Evolutionary conservation across 2,113 vertebrate genomes (phyloP).

Genomic region (Xyrauchen texanus): DNA sequence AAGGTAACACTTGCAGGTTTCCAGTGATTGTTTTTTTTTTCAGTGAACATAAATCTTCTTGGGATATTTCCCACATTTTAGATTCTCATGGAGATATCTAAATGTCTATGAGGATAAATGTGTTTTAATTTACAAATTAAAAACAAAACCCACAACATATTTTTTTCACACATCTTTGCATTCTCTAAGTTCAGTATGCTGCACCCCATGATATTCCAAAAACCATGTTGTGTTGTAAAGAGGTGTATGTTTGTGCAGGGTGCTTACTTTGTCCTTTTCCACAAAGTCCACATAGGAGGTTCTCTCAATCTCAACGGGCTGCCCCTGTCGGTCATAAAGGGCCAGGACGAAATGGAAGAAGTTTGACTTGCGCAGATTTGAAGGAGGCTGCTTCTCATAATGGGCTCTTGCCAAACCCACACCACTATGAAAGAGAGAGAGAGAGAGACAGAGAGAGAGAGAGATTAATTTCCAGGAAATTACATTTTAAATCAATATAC

Average conservation of each 20-base stretch:
- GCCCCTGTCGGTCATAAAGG: conserved; percentile 94
- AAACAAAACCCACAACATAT: too few relatives aligned
- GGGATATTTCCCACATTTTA: background rate
- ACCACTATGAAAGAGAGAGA: conserved; percentile 73
- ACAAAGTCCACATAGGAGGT: conserved; percentile 95
- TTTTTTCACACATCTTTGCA: background rate
- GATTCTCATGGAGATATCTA: background rate
- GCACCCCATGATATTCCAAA: background rate
- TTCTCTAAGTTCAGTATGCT: conserved; percentile 13
- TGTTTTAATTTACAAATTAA: background rate
- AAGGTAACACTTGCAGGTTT: too few relatives aligned
- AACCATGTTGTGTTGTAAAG: background rate
- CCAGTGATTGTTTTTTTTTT: too few relatives aligned
- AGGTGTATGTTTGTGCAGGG: conserved; percentile 3
- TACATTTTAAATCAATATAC: background rate
- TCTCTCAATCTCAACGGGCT: conserved; percentile 95
- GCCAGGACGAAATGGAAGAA: conserved; percentile 98
- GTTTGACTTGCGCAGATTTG: conserved; percentile 96
- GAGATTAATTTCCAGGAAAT: background rate
- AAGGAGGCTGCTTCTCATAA: conserved; percentile 96
- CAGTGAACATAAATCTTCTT: background rate
- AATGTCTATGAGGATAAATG: too few relatives aligned
- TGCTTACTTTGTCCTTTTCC: conserved; percentile 90
- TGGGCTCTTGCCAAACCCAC: conserved; percentile 91
- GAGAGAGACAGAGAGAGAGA: conserved; percentile 20